These are phyloP conservation scores for Dysmachus trigonus DNA, from an alignment of 2,888 invertebrate species.

Conservation along the genomic window DNA sequence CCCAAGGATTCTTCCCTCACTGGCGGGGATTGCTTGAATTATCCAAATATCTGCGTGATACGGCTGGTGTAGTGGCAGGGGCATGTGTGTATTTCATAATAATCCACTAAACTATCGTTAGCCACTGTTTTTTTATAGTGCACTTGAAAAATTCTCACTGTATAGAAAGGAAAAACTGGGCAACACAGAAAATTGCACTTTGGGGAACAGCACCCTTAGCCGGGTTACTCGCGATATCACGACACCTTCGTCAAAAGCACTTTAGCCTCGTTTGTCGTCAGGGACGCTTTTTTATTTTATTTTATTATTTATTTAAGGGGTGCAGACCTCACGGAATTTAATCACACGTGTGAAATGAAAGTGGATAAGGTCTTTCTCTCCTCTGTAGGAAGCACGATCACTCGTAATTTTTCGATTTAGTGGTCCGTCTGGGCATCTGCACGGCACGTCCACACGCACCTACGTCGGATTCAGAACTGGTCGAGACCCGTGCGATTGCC, in stretches of 20 bases:
- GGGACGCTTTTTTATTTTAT: not conserved
- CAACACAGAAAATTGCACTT: not conserved
- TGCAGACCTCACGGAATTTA: not conserved
- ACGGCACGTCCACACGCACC: not conserved
- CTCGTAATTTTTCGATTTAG: not conserved
- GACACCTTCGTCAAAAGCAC: not conserved
- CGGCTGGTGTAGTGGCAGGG: not conserved
- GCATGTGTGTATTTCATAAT: conserved; percentile 1
- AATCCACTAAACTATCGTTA: conserved; percentile 9
- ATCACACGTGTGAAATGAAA: not conserved
- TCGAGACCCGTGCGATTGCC: conserved; percentile 15
- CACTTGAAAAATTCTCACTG: not conserved
- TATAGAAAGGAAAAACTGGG: not conserved
- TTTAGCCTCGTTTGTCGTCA: not conserved
- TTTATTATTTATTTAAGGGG: not conserved
- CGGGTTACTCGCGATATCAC: not conserved
- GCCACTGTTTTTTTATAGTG: not conserved
- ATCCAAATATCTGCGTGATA: not conserved
- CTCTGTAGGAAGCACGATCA: not conserved
- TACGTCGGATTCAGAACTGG: conserved; percentile 31
- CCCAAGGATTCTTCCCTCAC: not conserved
- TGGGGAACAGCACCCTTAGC: not conserved
- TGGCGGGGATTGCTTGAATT: not conserved
- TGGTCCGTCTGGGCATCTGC: not conserved
- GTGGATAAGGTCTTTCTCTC: not conserved